Evolutionary conservation across 1,140 invertebrate genomes (phyloP), one percentile per base, ranked within the genome.

Genomic region (Trichonephila inaurata): DNA sequence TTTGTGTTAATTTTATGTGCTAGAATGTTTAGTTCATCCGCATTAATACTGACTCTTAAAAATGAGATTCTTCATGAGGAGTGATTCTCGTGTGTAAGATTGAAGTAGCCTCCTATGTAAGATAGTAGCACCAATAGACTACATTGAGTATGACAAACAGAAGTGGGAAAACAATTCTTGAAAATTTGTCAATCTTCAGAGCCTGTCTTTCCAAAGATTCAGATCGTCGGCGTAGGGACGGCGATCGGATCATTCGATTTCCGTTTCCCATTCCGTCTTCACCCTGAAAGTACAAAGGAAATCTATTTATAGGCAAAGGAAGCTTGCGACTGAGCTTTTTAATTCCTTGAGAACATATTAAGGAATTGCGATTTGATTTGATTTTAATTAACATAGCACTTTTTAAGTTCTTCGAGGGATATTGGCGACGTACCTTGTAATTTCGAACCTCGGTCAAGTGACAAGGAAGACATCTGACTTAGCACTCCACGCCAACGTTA

Each of bases 131-230:
- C 98, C 98, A 99, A 95, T 99, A 99, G 94, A 97, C 97, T 94
- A 97, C 96, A 96, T 98, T 99, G 21, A 98, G 96, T 85, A 98
- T 96, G 51, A 98, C 96, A 95, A 99, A 99, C 18, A 98, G 97
- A 10, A 98, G 96, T 0, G 98, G 98, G 95, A 99, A 99, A 95
- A 98, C 97, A 64, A 98, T 97, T 66, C 98, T 96, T 1, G 98
- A 98, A 95, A 98, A 97, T 6, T 98, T 96, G 95, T 99, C 98
- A 94, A 99, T 98, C 95, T 98, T 97, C 94, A 98, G 97, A 12
- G 98, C 98, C 94, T 94, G 61, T 89, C 60, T 64, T 44, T 88
- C 86, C 6, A 40, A 77, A 28, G 28, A 33, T 7, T 77, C 72
- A 24, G 58, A 61, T 24, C 83, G 44, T 6, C 58, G 51, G 3